These are phyloP conservation scores for Drosophila paramelanica DNA, from an alignment of 2,888 invertebrate genomes.

Conservation along the genomic window DNA sequence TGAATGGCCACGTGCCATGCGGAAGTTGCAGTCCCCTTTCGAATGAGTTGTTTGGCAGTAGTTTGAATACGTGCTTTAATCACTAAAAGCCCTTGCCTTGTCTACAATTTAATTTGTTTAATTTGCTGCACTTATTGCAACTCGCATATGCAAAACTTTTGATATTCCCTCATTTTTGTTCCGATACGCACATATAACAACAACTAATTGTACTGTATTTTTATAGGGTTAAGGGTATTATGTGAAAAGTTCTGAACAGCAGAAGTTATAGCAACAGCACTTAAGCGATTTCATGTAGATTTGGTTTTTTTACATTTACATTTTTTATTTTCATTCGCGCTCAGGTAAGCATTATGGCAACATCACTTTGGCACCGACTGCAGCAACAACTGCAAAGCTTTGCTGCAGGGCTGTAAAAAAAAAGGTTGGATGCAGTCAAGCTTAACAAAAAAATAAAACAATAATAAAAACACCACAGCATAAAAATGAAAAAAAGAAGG, in stretches of 20 bases:
- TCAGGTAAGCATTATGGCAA: constrained; percentile 76
- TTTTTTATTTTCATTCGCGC: constrained; percentile 46
- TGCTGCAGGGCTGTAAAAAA: constrained; percentile 34
- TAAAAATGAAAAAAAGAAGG: constrained; percentile 27
- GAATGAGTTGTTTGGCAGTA: constrained; percentile 34
- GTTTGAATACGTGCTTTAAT: constrained; percentile 47
- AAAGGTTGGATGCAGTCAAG: constrained; percentile 25
- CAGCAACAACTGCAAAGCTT: constrained; percentile 44
- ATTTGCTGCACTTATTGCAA: constrained; percentile 59
- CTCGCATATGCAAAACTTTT: constrained; percentile 54
- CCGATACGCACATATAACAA: constrained; percentile 14
- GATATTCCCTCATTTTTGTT: constrained; percentile 19
- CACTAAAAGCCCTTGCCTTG: constrained; percentile 22
- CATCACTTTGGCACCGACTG: constrained; percentile 55
- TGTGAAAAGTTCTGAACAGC: constrained; percentile 54
- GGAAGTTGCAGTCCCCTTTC: constrained; percentile 49
- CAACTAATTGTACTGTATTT: constrained; percentile 28
- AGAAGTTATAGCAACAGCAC: constrained; percentile 69
- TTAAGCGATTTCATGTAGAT: constrained; percentile 73
- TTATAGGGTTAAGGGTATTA: constrained; percentile 25
- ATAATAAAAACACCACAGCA: constrained; percentile 3
- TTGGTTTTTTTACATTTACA: constrained; percentile 22
- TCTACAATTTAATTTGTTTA: constrained; percentile 60
- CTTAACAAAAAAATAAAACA: neutral
- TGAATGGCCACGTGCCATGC: constrained; percentile 50